These are phyloP conservation scores for Dicrostonyx torquatus DNA, from an alignment of 2,797 vertebrate genomes.

Conservation along the genomic window DNA sequence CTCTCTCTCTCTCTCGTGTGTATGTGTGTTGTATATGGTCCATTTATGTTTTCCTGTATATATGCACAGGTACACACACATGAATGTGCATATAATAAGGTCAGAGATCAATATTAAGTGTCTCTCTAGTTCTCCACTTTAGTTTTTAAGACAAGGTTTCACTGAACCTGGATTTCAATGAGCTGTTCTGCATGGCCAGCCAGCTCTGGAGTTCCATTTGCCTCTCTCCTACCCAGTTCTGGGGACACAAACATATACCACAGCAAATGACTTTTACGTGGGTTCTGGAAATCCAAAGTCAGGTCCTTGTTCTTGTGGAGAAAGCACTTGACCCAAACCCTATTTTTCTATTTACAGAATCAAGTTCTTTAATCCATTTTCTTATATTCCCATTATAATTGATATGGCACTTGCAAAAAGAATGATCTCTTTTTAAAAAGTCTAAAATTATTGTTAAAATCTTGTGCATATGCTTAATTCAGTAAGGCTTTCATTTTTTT, in stretches of 20 bases:
- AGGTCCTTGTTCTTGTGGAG: background rate
- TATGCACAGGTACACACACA: background rate
- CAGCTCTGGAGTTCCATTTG: background rate
- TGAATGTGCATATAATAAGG: background rate
- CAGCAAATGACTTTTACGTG: background rate
- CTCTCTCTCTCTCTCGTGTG: background rate
- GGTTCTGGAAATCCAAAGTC: background rate
- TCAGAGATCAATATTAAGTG: background rate
- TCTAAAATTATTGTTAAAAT: background rate
- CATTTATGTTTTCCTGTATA: background rate
- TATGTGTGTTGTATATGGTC: background rate
- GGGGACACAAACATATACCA: background rate
- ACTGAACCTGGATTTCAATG: background rate
- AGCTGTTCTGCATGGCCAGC: background rate
- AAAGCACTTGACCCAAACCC: background rate
- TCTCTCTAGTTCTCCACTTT: background rate
- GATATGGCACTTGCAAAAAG: background rate
- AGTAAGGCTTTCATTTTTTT: constrained; percentile 23
- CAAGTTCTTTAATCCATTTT: background rate
- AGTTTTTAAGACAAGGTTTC: background rate
- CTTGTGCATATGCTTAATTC: background rate
- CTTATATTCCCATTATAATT: background rate
- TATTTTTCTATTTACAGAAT: background rate
- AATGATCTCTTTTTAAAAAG: background rate
- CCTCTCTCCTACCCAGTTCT: background rate